Evolutionary conservation across 2,797 vertebrate genomes (phyloP), one percentile per base, ranked within the genome.

Genomic region (Mus minutoides): DNA sequence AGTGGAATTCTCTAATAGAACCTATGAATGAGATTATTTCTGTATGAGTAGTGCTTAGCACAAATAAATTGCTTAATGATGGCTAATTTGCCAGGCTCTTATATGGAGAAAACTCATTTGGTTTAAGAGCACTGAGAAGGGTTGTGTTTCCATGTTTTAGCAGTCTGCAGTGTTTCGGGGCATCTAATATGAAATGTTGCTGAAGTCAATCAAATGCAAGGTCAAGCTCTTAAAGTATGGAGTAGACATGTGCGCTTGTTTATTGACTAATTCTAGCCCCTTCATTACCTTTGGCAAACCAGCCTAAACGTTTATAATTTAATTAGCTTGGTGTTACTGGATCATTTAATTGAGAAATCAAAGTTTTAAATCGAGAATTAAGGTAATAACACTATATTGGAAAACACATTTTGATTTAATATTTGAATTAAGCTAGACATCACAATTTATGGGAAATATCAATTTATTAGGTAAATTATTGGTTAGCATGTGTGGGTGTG

Each of bases 1-100:
- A 64, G 19, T 80, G 78, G 79, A n/a, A 56, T 89, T 37, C 14
- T 40, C 19, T 69, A 67, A 78, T 64, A 83, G 24, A 76, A 62
- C 29, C 54, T 34, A 67, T 54, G 58, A 71, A 37, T 89, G 52
- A 71, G 46, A 90, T 62, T 85, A 93, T 88, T 93, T 95, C 26
- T 80, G 2, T 85, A 85, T 46, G 67, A 83, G 31, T n/a, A 92
- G 54, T 75, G 82, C n/a, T 95, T 92, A 92, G 46, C 24, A 89
- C 88, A 75, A 43, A 91, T 83, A 89, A 92, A 79, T 8, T 77
- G 58, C 87, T 88, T 95, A 88, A 88, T 91, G 52, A 85, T 49
- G 76, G 58, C 13, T 93, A 89, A 91, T 82, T 94, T 91, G 2
- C 78, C 49, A 43, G 7, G 13, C 87, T 85, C 37, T 93, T 69